Percentiles rank a stretch among this genome's conserved stretches.
Conservation (phyloP, 2,888 invertebrate species). For the Drosophila tanythrix region DNA sequence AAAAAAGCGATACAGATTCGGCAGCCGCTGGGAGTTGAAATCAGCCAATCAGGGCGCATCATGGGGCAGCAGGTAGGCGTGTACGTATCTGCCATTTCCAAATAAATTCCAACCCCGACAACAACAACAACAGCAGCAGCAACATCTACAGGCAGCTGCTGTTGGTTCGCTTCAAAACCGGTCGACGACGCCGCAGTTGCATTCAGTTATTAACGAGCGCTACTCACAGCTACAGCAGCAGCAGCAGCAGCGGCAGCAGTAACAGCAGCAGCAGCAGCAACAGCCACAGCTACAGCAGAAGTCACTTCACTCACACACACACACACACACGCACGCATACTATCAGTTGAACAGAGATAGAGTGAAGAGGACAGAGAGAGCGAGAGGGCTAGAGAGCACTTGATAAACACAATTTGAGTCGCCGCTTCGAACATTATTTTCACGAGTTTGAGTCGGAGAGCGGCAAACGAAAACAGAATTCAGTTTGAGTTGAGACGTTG, state of each 20-base stretch:
- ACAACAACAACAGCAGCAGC: conserved; percentile 41
- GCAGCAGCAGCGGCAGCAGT: conserved; percentile 46
- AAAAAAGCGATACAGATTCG: conserved; percentile 45
- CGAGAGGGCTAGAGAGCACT: conserved; percentile 26
- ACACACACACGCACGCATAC: conserved; percentile 9
- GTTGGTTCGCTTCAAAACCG: conserved; percentile 81
- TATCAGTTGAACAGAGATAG: conserved; percentile 18
- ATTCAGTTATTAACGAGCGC: conserved; percentile 84
- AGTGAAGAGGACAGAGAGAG: conserved; percentile 14
- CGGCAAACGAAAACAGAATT: conserved; percentile 66
- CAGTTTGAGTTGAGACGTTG: conserved; percentile 82
- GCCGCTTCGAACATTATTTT: conserved; percentile 47
- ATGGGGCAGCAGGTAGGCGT: conserved; percentile 77
- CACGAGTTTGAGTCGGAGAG: conserved; percentile 82
- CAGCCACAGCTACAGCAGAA: conserved; percentile 72
- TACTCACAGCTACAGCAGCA: conserved; percentile 79
- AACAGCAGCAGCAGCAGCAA: conserved; percentile 55
- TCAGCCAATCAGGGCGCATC: conserved; percentile 73
- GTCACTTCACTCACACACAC: conserved; percentile 73
- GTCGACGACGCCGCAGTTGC: conserved; percentile 81
- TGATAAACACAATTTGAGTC: conserved; percentile 29
- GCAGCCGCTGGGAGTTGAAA: conserved; percentile 44
- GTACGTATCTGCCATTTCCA: conserved; percentile 81
- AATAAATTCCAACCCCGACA: conserved; percentile 77
- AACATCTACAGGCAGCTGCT: conserved; percentile 45